Base-by-base conservation (phyloP, 2,888 invertebrate species). In the Anoncus sp. region DNA sequence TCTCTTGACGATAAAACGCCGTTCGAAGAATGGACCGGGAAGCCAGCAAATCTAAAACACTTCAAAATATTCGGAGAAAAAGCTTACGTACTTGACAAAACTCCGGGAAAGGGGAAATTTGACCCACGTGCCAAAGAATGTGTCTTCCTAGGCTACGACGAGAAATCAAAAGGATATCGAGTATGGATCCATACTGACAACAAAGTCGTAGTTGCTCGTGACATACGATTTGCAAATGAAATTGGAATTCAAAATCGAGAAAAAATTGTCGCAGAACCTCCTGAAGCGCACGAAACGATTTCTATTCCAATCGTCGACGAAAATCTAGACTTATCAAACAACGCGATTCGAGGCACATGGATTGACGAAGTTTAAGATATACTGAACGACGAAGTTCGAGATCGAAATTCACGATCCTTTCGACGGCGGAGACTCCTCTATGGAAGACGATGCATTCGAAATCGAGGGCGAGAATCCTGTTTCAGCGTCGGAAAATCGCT, bases 171-270 rank as follows among this genome's bases (percentile, higher is more conserved):
- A 22, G 71, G 67, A 2, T 81, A 77, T 14, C 53, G 83, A 7
- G 70, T 76, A 22, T 84, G 80, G 43, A 77, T 83, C 12, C 79
- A 51, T 9, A 27, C 81, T 1, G 80, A 84, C 65, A 77, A 59
- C 18, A 77, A 24, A 47, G 31, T 79, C 6, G 18, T 72, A 6
- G 49, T 65, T 24, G 71, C 79, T 1, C 59, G 77, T 20, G 75
- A 77, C 53, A 53, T 77, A 2, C 27, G 49, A 24, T 62, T 79
- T 6, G 20, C 75, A 16, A 51, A 63, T 1, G 74, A 79, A 55
- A 20, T 62, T 3, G 49, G 57, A n/a, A n/a, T n/a, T 24, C 12
- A 20, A n/a, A 22, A 43, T 22, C 35, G 51, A 18, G 40, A 35
- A 10, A 24, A 49, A 31, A 14, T 35, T 22, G 59, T 59, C 18